Base-by-base conservation (phyloP, 2,888 invertebrate species). In the Conistra vaccinii region DNA sequence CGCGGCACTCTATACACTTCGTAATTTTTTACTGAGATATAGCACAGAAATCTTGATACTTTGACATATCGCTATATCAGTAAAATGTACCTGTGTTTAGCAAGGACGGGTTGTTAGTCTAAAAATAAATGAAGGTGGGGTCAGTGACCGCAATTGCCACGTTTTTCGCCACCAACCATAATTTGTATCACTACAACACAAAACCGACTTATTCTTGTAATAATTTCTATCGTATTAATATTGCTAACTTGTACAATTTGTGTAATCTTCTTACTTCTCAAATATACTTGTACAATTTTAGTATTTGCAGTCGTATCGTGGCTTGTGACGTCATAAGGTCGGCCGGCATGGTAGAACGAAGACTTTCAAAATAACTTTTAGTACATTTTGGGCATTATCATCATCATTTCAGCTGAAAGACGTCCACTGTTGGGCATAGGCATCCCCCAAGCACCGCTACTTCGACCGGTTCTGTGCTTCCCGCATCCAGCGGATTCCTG, bases 211-310 rank as follows among this genome's bases (percentile, higher is more conserved):
- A 45, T 5, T n/a, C 14, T 20, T 57, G n/a, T 60, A 69, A 45
- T 48, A 60, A 65, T 48, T 55, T 66, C 45, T 58, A 73, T 45
- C 20, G 20, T 70, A 80, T 39, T 39, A 57, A 29, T 68, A 69
- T 57, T 55, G 66, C 53, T 81, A 85, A 63, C 66, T 81, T 85
- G 81, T 80, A 84, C 81, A 82, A 66, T 62, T 73, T 3, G 29
- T 45, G n/a, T 71, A 51, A 69, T 60, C 81, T 73, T 70, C 77
- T 85, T 82, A 82, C 85, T 68, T 57, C 67, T 42, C 35, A 35
- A 39, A 39, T 57, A 12, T 23, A 82, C 76, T 76, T 60, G 58
- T 68, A 84, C 60, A 76, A 70, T 73, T 78, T 20, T 60, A 60
- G 39, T 74, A 66, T 62, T 71, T 53, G 72, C 55, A 79, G 75